Conservation (phyloP, 2,113 vertebrate genomes). For the Empidonax alnorum region DNA sequence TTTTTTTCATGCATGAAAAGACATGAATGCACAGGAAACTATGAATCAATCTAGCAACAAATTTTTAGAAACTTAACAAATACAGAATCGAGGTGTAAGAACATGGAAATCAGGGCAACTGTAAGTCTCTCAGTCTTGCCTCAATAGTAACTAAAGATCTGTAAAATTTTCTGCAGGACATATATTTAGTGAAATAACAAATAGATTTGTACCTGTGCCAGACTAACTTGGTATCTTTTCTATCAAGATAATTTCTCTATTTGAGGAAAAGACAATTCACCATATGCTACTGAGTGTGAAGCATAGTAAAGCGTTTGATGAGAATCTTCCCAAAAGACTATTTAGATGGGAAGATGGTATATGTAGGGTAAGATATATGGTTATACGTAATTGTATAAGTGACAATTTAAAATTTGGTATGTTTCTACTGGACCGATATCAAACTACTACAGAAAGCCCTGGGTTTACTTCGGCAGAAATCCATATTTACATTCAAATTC, state of each 20-base stretch:
- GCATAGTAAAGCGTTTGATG: neutral
- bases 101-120: neutral
- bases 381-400: neutral
- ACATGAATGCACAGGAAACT: neutral
- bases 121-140: neutral
- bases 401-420: neutral
- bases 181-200: neutral
- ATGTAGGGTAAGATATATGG: no score
- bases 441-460: neutral
- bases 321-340: neutral
- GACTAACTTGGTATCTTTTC: neutral
- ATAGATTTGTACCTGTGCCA: neutral
- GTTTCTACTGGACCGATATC: neutral
- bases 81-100: neutral
- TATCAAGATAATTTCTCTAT: neutral
- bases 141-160: neutral
- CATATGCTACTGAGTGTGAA: neutral
- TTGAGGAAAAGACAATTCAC: neutral
- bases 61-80: neutral
- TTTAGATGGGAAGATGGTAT: neutral
- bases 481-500: neutral
- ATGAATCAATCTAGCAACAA: neutral
- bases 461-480: neutral
- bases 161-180: neutral
- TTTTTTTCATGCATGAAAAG: neutral